Conservation (phyloP, 1,140 invertebrate genomes). For the Ips typographus region DNA sequence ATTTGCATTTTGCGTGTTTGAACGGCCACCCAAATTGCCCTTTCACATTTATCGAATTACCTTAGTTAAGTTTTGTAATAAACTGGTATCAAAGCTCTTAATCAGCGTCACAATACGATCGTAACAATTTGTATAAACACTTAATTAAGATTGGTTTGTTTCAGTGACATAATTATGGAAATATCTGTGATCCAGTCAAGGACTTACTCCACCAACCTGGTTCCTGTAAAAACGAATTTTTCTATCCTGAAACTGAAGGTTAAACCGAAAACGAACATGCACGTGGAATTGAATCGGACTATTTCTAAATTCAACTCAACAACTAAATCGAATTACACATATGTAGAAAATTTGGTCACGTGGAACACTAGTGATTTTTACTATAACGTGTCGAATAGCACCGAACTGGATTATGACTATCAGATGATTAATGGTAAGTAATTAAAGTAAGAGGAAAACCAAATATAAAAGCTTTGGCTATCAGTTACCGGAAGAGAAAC, state of each 20-base stretch:
- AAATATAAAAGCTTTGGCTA: too few relatives aligned
- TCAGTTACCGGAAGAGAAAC: too few relatives aligned
- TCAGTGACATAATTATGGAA: constrained; percentile 48
- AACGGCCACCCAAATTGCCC: too few relatives aligned
- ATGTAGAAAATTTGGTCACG: constrained; percentile 31
- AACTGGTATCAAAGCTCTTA: too few relatives aligned
- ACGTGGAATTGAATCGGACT: constrained; percentile 23
- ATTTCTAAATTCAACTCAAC: constrained; percentile 30
- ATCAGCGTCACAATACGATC: background rate
- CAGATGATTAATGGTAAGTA: constrained; percentile 44
- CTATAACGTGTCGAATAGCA: constrained; percentile 44
- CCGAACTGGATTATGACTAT: constrained; percentile 48
- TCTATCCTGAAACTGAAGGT: constrained; percentile 32
- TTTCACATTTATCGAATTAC: too few relatives aligned
- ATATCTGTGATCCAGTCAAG: constrained; percentile 50
- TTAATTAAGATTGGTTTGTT: constrained; percentile 17
- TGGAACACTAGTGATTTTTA: constrained; percentile 46
- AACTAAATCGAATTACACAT: constrained; percentile 33
- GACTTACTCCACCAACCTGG: constrained; percentile 43
- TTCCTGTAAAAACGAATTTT: constrained; percentile 42
- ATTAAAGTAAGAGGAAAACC: background rate
- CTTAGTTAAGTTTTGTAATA: too few relatives aligned
- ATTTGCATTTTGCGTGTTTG: too few relatives aligned
- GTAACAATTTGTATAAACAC: background rate
- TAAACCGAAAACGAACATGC: constrained; percentile 21